A percentile compares a stretch with the other conserved stretches of the same genome.
phyloP scores from a whole-genome alignment of 2,113 vertebrate genomes.

The Prochilodus magdalenae region DNA sequence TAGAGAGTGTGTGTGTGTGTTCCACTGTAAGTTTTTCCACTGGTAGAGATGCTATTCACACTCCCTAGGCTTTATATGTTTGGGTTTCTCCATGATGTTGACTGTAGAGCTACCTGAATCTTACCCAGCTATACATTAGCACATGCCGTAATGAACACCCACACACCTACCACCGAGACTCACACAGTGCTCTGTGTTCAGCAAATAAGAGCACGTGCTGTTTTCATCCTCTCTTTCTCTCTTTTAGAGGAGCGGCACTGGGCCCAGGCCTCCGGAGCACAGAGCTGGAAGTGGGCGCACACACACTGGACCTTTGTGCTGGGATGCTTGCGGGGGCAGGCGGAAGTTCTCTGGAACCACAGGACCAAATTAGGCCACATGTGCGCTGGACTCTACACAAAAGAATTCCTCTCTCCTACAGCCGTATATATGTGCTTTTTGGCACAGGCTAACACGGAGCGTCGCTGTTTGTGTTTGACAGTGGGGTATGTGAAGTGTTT shows the following conservation, averaged over 20 bases:
- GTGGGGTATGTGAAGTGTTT: not conserved
- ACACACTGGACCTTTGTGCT: slow-evolving; percentile 55
- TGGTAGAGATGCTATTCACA: not conserved
- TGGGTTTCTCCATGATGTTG: slow-evolving; percentile 7
- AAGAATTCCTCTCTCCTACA: slow-evolving; percentile 52
- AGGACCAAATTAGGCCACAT: slow-evolving; percentile 57
- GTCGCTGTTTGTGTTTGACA: slow-evolving; percentile 10
- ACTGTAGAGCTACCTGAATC: not conserved
- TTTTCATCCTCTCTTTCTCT: slow-evolving; percentile 21
- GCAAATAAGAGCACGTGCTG: slow-evolving; percentile 1
- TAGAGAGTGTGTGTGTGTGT: no score
- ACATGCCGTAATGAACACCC: slow-evolving; percentile 15
- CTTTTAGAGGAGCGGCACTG: slow-evolving; percentile 8
- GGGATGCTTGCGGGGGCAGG: slow-evolving; percentile 52
- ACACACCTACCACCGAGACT: slow-evolving; percentile 7
- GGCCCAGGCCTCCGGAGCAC: slow-evolving; percentile 29
- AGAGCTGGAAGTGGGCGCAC: slow-evolving; percentile 42
- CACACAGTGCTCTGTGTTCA: slow-evolving; percentile 33
- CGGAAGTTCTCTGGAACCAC: slow-evolving; percentile 46
- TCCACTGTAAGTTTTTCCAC: not conserved
- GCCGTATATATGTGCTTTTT: slow-evolving; percentile 33
- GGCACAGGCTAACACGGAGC: not conserved
- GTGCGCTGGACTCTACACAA: slow-evolving; percentile 51
- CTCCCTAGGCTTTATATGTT: not conserved
- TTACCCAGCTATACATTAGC: slow-evolving; percentile 5